Conservation (phyloP, 2,888 invertebrate species). For the Drosophila eohydei region DNA sequence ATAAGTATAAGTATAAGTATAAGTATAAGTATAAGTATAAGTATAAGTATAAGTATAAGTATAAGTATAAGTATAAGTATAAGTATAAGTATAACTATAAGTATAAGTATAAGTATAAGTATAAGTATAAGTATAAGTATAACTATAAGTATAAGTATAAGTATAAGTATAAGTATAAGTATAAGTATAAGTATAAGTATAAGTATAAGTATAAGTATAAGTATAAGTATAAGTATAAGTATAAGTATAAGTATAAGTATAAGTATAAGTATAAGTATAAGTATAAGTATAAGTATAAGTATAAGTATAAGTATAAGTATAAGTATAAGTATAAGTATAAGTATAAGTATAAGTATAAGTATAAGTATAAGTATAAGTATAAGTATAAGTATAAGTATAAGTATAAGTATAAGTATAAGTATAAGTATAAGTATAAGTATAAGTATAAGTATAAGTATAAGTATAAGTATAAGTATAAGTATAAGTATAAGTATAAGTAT, state of each 20-base stretch:
- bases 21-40: background rate
- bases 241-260: slow-evolving; percentile 2
- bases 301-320: slow-evolving; percentile 2
- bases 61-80: slow-evolving; percentile 1
- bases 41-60: slow-evolving; percentile 1
- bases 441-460: slow-evolving; percentile 4
- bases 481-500: slow-evolving; percentile 4
- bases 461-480: slow-evolving; percentile 2
- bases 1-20: background rate
- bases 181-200: slow-evolving; percentile 1
- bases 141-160: background rate
- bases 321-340: slow-evolving; percentile 4
- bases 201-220: slow-evolving; percentile 4
- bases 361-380: slow-evolving; percentile 3
- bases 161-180: slow-evolving; percentile 1
- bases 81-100: background rate
- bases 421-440: background rate
- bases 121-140: slow-evolving; percentile 1
- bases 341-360: slow-evolving; percentile 3
- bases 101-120: background rate
- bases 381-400: slow-evolving; percentile 3
- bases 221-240: slow-evolving; percentile 1
- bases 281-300: slow-evolving; percentile 2
- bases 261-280: slow-evolving; percentile 5
- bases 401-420: slow-evolving; percentile 3